A percentile compares a stretch with the other conserved stretches of the same genome.
Evolutionary conservation across 2,113 vertebrate species (phyloP).

Genomic region (Litocranius walleri): DNA sequence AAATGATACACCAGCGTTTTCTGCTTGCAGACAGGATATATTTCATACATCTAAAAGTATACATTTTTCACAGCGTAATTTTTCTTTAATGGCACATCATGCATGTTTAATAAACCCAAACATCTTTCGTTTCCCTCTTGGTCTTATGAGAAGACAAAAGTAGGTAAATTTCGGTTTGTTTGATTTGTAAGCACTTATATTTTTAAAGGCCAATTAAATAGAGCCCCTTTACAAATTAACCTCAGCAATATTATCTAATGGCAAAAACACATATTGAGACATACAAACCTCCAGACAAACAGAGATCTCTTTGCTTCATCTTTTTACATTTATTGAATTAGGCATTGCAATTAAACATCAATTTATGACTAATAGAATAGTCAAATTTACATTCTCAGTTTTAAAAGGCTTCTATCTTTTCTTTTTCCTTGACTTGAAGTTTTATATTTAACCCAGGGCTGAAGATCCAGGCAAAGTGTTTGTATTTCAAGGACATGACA

Average conservation of each 20-base stretch:
- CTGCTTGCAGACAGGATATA: background rate
- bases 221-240: background rate
- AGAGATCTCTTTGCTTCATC: background rate
- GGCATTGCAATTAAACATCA: background rate
- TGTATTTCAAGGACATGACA: background rate
- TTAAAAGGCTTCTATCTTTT: background rate
- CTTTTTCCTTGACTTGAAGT: background rate
- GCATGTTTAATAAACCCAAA: background rate
- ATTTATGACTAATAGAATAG: background rate
- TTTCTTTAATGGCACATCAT: background rate
- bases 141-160: background rate
- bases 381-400: background rate
- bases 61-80: background rate
- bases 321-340: background rate
- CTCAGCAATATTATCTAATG: background rate
- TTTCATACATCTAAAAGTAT: background rate
- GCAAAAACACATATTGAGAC: background rate
- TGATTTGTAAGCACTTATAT: background rate
- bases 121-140: background rate
- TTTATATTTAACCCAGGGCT: background rate
- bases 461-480: background rate
- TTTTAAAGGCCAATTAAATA: background rate
- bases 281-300: background rate
- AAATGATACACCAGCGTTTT: background rate
- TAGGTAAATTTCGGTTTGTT: background rate